Conservation (phyloP, 2,888 invertebrate genomes). For the Ephialtes manifestator region DNA sequence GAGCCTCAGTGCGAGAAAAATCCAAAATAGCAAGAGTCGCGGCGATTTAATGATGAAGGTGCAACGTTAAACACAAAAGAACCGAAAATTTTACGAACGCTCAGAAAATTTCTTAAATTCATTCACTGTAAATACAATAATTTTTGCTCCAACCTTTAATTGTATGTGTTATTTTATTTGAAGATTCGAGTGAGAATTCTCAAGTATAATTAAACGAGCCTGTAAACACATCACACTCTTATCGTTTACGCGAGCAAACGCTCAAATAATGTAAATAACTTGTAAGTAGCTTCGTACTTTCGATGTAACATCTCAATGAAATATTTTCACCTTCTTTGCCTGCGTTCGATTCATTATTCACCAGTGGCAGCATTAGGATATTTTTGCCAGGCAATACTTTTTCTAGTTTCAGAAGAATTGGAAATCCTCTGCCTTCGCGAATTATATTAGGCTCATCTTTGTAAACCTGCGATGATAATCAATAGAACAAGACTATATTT, state of each 20-base stretch:
- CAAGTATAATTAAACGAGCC: background rate
- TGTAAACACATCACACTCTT: conserved; percentile 8
- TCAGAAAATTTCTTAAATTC: conserved; percentile 6
- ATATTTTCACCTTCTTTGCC: conserved; percentile 85
- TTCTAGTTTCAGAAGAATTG: conserved; percentile 84
- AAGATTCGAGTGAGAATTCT: background rate
- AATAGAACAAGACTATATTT: background rate
- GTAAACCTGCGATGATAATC: conserved; percentile 83
- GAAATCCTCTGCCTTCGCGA: conserved; percentile 84
- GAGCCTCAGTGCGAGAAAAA: background rate
- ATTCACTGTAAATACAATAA: conserved; percentile 42
- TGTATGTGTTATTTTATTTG: conserved; percentile 1
- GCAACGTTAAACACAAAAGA: background rate
- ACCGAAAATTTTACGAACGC: background rate
- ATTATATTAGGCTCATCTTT: conserved; percentile 86
- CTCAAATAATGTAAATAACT: conserved; percentile 84
- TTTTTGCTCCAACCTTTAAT: conserved; percentile 3
- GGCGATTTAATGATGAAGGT: background rate
- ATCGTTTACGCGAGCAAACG: conserved; percentile 51
- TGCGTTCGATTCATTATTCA: conserved; percentile 81
- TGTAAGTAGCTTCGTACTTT: conserved; percentile 86
- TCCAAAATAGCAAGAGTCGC: background rate
- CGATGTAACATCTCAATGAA: conserved; percentile 83
- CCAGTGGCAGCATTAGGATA: conserved; percentile 85
- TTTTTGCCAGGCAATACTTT: conserved; percentile 82